Conservation (phyloP, 2,888 invertebrate species). For the Acrobeloides nanus region DNA sequence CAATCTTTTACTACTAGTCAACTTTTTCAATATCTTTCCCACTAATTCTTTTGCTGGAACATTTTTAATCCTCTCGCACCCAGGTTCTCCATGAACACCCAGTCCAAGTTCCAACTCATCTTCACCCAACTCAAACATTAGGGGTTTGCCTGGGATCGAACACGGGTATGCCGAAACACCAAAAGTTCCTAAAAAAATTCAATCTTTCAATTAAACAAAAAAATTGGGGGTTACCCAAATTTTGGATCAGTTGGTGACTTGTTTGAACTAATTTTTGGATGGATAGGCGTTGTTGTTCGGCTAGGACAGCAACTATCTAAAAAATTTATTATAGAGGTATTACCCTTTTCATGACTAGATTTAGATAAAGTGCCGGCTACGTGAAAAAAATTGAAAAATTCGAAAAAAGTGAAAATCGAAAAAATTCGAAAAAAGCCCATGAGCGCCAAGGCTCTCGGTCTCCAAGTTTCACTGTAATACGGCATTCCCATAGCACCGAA, state of each 20-base stretch:
- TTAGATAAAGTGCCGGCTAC: no score
- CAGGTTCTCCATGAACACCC: conserved; percentile 61
- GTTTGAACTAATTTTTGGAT: conserved; percentile 61
- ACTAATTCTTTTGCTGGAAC: conserved; percentile 55
- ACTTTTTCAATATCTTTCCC: conserved; percentile 55
- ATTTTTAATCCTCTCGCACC: conserved; percentile 58
- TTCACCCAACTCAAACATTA: conserved; percentile 63
- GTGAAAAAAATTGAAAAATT: no score
- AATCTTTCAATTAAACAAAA: conserved; percentile 2
- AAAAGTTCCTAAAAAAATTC: conserved; percentile 63
- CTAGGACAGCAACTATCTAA: no score
- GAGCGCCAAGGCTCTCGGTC: no score
- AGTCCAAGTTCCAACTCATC: conserved; percentile 68
- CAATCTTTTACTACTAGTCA: conserved; percentile 54
- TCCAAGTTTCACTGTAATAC: no score
- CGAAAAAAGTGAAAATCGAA: no score
- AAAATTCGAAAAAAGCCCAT: no score
- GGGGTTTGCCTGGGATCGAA: conserved; percentile 64
- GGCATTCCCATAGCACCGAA: no score
- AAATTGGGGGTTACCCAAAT: conserved; percentile 49
- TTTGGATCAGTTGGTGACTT: conserved; percentile 38
- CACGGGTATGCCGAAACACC: conserved; percentile 67
- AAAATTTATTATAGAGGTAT: no score
- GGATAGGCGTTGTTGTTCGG: conserved; percentile 61
- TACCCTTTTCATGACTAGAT: no score